Evolutionary conservation across 2,797 vertebrate species (phyloP).

Genomic region (Ispidina lecontei): DNA sequence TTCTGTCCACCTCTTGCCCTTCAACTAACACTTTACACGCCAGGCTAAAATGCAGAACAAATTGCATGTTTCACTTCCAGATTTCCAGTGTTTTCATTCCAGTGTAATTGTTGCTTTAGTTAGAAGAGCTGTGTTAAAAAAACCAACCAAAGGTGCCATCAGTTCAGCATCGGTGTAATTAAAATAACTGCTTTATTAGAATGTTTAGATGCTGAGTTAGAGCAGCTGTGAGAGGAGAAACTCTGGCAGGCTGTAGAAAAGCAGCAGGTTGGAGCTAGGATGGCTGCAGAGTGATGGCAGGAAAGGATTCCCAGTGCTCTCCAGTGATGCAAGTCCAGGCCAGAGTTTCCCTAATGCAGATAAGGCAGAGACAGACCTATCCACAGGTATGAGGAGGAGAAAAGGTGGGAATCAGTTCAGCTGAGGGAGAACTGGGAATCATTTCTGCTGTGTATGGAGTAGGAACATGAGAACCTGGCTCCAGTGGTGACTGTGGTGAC

Average conservation of each 20-base stretch:
- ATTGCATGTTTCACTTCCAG: not conserved
- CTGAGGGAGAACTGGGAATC: slow-evolving; percentile 64
- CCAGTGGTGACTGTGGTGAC: not conserved
- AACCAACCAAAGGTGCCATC: not conserved
- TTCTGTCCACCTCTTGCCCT: not conserved
- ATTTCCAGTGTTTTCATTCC: not conserved
- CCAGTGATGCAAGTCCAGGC: slow-evolving; percentile 74
- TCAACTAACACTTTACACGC: not conserved
- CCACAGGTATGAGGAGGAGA: slow-evolving; percentile 78
- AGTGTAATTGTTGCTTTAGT: slow-evolving; percentile 23
- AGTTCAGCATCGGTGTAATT: slow-evolving; percentile 61
- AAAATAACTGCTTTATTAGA: slow-evolving; percentile 80
- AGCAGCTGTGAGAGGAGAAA: slow-evolving; percentile 79
- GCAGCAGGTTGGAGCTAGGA: slow-evolving; percentile 80
- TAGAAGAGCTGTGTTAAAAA: slow-evolving; percentile 64
- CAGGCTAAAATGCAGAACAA: not conserved
- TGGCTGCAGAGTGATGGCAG: slow-evolving; percentile 78
- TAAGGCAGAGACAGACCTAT: slow-evolving; percentile 80
- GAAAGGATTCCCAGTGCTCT: slow-evolving; percentile 79
- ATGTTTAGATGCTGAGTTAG: slow-evolving; percentile 84
- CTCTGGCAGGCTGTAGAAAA: slow-evolving; percentile 76
- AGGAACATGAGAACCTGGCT: not conserved
- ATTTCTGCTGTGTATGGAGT: slow-evolving; percentile 49
- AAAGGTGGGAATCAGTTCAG: slow-evolving; percentile 75
- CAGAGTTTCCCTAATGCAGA: slow-evolving; percentile 79